Percentiles rank a stretch among this genome's conserved stretches.
Evolutionary conservation across 2,797 vertebrate species (phyloP).

Genomic region (Rhynchonycteris naso): DNA sequence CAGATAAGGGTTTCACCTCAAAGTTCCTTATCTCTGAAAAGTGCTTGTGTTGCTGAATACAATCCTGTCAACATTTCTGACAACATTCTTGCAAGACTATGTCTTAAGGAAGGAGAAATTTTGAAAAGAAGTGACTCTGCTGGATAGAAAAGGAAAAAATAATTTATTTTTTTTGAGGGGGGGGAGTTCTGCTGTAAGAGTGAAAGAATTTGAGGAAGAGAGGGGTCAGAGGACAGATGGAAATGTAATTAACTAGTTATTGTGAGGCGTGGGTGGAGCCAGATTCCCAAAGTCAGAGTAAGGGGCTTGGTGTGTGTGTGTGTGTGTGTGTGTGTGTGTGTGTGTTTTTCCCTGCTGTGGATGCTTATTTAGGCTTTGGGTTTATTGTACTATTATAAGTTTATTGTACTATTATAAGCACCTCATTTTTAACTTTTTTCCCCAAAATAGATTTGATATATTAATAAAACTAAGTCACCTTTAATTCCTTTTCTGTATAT

Average conservation of each 20-base stretch:
- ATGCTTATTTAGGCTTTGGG: background rate
- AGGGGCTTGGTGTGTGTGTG: background rate
- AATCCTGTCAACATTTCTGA: background rate
- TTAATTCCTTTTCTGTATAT: background rate
- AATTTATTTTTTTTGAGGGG: background rate
- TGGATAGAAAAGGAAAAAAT: slow-evolving; percentile 1
- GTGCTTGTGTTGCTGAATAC: background rate
- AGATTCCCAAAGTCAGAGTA: background rate
- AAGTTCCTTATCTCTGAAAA: background rate
- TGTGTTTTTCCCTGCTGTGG: background rate
- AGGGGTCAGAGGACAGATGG: background rate
- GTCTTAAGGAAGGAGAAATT: background rate
- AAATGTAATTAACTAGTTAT: background rate
- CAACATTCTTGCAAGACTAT: background rate
- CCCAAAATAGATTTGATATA: background rate
- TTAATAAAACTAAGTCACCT: background rate
- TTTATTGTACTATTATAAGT: background rate
- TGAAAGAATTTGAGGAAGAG: background rate
- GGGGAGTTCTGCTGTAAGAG: background rate
- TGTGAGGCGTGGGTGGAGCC: background rate
- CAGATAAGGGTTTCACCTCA: background rate
- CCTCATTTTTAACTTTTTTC: background rate
- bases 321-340: too few relatives aligned
- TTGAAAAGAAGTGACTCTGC: slow-evolving; percentile 9
- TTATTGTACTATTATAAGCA: too few relatives aligned